Conservation (phyloP, 2,888 invertebrate genomes). For the Cephus pygmeus region DNA sequence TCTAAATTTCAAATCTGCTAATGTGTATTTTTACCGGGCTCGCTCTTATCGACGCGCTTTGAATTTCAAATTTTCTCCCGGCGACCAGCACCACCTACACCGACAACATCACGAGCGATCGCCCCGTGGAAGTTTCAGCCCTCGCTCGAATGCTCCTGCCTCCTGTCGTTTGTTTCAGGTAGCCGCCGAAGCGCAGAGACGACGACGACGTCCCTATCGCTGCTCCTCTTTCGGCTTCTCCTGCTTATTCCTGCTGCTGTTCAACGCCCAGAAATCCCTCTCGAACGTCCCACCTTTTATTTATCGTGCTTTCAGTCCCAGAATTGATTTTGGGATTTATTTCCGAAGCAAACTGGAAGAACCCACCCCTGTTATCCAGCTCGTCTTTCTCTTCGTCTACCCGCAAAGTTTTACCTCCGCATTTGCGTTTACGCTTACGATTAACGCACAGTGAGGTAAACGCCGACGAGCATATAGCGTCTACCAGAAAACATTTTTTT, state of each 20-base stretch:
- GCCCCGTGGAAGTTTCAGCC: slow-evolving; percentile 37
- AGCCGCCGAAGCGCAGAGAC: slow-evolving; percentile 5
- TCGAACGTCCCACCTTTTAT: slow-evolving; percentile 41
- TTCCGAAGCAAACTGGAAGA: slow-evolving; percentile 8
- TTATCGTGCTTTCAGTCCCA: slow-evolving; percentile 42
- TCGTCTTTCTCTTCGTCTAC: slow-evolving; percentile 15
- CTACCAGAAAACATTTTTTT: too few species aligned
- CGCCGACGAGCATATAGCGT: too few species aligned
- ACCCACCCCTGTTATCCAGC: slow-evolving; percentile 15
- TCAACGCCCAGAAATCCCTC: background rate
- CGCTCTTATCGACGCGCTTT: slow-evolving; percentile 55
- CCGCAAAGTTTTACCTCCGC: slow-evolving; percentile 3
- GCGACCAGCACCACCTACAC: slow-evolving; percentile 26
- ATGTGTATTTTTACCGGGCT: slow-evolving; percentile 60
- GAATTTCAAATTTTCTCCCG: slow-evolving; percentile 55
- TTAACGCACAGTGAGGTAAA: too few species aligned
- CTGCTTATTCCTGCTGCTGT: slow-evolving; percentile 12
- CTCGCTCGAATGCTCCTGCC: slow-evolving; percentile 30
- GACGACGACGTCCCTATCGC: slow-evolving; percentile 28
- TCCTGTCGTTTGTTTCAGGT: slow-evolving; percentile 47
- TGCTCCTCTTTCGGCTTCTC: slow-evolving; percentile 25
- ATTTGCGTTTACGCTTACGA: too few species aligned
- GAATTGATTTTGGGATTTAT: slow-evolving; percentile 53
- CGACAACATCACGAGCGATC: too few species aligned
- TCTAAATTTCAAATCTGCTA: slow-evolving; percentile 63